Evolutionary conservation across 2,113 vertebrate genomes (phyloP).

Genomic region (Hipposideros armiger): DNA sequence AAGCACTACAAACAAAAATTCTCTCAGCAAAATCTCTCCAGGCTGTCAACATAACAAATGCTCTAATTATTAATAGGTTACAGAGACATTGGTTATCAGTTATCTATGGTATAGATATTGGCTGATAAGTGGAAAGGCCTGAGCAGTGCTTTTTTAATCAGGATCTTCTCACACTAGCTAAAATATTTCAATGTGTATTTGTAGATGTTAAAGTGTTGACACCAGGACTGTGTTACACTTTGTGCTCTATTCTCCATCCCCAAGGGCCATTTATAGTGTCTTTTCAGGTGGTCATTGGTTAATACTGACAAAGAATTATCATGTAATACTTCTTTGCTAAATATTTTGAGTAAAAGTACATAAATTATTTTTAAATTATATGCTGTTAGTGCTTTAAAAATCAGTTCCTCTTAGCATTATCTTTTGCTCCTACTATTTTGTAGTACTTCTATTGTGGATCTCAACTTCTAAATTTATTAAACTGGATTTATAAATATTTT

Average conservation of each 20-base stretch:
- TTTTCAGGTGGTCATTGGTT: neutral
- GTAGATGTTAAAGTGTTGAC: neutral
- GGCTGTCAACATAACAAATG: neutral
- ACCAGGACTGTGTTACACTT: neutral
- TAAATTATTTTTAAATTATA: neutral
- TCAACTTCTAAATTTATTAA: neutral
- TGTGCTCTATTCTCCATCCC: neutral
- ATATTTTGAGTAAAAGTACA: neutral
- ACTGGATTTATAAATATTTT: neutral
- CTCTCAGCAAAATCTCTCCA: neutral
- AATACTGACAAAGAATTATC: neutral
- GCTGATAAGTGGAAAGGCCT: neutral
- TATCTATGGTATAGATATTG: neutral
- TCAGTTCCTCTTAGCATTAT: neutral
- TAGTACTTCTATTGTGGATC: neutral
- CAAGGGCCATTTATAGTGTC: neutral
- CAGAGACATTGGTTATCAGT: neutral
- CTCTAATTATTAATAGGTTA: neutral
- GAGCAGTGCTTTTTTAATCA: no score
- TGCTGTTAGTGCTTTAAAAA: neutral
- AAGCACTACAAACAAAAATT: neutral
- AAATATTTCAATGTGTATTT: neutral
- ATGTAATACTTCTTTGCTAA: neutral
- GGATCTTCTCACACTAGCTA: neutral
- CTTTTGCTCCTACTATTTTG: neutral